Conservation (phyloP, 2,797 vertebrate genomes). For the Oreortyx pictus region DNA sequence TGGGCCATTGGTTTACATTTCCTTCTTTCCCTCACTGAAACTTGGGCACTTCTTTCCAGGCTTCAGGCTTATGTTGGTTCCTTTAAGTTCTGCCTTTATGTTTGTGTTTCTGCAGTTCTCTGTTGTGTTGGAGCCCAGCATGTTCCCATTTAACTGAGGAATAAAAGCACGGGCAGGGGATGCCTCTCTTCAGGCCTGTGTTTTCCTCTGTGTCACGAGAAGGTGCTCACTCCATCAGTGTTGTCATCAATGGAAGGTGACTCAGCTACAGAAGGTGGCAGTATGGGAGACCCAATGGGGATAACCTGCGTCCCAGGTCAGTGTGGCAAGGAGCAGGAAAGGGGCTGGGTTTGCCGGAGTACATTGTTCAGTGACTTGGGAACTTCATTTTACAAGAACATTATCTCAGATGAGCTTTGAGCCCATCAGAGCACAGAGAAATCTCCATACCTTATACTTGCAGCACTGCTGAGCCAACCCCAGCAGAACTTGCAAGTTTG, state of each 20-base stretch:
- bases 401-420: not conserved
- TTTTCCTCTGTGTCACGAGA: not conserved
- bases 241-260: not conserved
- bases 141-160: not conserved
- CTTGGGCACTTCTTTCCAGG: not conserved
- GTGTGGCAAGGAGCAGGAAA: not conserved
- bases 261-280: not conserved
- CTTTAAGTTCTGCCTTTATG: not conserved
- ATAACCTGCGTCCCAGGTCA: not conserved
- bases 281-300: not conserved
- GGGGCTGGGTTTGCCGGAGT: not conserved
- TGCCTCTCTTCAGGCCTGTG: fast-evolving
- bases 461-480: fast-evolving
- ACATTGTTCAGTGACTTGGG: not conserved
- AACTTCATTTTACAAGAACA: not conserved
- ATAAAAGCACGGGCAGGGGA: not conserved
- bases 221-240: not conserved
- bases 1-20: not conserved
- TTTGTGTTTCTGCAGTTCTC: not conserved
- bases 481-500: not conserved
- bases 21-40: not conserved
- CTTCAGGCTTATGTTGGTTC: not conserved
- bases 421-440: not conserved
- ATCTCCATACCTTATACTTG: fast-evolving
- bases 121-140: not conserved